Conservation (phyloP, 2,888 invertebrate species). For the Ophion costatus region DNA sequence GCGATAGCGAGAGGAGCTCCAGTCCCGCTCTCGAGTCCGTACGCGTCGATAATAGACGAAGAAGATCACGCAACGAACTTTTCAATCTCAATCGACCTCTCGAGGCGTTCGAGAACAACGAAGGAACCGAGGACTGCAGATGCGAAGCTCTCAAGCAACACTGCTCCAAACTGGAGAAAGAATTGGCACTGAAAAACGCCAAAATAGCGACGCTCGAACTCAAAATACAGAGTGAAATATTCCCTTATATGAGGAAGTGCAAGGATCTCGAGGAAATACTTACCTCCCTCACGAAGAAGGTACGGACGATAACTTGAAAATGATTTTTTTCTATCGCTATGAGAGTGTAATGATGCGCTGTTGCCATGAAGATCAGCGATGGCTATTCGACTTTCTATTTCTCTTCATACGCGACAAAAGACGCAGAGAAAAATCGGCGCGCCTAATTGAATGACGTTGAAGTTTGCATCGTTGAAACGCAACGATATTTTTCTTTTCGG, state of each 20-base stretch:
- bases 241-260: slow-evolving; percentile 77
- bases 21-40: slow-evolving; percentile 70
- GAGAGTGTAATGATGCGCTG: neutral
- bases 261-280: slow-evolving; percentile 76
- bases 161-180: slow-evolving; percentile 74
- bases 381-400: too few relatives aligned
- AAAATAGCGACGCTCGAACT: slow-evolving; percentile 77
- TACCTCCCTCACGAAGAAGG: slow-evolving; percentile 71
- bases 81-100: slow-evolving; percentile 74
- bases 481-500: too few relatives aligned
- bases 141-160: slow-evolving; percentile 68
- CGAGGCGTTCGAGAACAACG: slow-evolving; percentile 58
- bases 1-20: slow-evolving; percentile 70
- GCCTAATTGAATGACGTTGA: neutral
- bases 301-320: slow-evolving; percentile 48
- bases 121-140: slow-evolving; percentile 48
- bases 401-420: too few relatives aligned
- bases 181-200: slow-evolving; percentile 76
- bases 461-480: too few relatives aligned
- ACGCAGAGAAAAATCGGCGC: too few relatives aligned
- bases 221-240: slow-evolving; percentile 76
- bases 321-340: neutral
- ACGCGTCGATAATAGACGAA: slow-evolving; percentile 67
- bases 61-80: slow-evolving; percentile 72
- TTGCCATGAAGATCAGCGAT: too few relatives aligned